Conservation (phyloP, 2,113 vertebrate genomes). For the Grammomys dolichurus region DNA sequence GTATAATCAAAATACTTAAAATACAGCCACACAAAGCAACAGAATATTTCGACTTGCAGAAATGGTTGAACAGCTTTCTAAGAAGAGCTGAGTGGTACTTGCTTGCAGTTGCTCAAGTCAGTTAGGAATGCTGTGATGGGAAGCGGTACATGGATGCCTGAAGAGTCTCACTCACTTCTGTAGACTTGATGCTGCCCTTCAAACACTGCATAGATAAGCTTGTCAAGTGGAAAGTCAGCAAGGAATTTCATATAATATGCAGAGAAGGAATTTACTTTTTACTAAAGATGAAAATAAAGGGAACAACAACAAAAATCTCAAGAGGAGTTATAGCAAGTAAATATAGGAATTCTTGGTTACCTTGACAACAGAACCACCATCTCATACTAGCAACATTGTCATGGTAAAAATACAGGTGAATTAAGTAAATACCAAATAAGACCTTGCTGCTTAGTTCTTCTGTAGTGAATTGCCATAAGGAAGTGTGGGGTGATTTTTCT, state of each 20-base stretch:
- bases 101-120: neutral
- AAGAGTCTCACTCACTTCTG: neutral
- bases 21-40: neutral
- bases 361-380: constrained; percentile 13
- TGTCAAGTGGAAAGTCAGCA: neutral
- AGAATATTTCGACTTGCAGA: neutral
- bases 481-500: neutral
- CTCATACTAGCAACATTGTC: neutral
- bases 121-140: neutral
- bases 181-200: neutral
- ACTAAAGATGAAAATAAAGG: neutral
- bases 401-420: constrained; percentile 10
- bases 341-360: neutral
- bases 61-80: too few species aligned
- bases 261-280: neutral
- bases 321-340: neutral
- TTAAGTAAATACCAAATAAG: constrained; percentile 16
- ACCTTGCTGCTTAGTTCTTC: neutral
- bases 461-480: neutral
- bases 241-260: neutral
- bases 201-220: neutral
- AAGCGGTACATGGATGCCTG: neutral
- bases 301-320: neutral
- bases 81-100: neutral
- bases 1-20: neutral